Percentiles rank a stretch among this genome's conserved stretches.
These are phyloP conservation scores for Typhlichthys subterraneus DNA, from an alignment of 2,797 vertebrate species.

Conservation along the genomic window DNA sequence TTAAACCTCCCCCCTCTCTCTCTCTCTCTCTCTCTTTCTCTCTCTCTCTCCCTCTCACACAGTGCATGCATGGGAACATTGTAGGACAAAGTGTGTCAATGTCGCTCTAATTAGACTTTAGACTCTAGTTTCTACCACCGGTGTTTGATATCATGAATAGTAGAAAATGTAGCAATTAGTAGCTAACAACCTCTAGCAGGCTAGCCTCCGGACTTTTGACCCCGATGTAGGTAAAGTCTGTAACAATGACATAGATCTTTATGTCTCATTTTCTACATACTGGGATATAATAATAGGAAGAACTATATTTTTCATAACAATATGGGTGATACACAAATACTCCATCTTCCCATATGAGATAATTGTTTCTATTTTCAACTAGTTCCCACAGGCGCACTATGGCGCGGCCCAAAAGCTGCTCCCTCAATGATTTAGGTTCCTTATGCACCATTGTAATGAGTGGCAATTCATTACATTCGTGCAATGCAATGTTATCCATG, in stretches of 20 bases:
- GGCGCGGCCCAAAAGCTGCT: constrained; percentile 36
- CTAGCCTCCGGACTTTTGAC: constrained; percentile 49
- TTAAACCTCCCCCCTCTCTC: not conserved
- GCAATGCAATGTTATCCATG: constrained; percentile 30
- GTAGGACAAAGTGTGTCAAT: constrained; percentile 67
- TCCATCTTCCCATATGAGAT: not conserved
- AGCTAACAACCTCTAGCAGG: constrained; percentile 65
- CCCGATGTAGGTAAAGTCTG: not conserved
- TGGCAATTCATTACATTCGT: constrained; percentile 35
- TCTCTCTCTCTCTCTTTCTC: too few species aligned
- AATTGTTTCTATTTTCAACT: constrained; percentile 2
- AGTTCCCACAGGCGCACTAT: constrained; percentile 8
- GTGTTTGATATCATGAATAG: constrained; percentile 75
- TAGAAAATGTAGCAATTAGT: constrained; percentile 78
- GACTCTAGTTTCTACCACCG: constrained; percentile 59
- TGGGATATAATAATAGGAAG: too few species aligned
- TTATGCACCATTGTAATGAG: constrained; percentile 49
- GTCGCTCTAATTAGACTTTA: constrained; percentile 67
- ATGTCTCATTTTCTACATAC: too few species aligned
- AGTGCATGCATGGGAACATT: constrained; percentile 65
- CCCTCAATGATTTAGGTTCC: constrained; percentile 43
- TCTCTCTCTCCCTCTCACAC: not conserved
- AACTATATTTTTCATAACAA: not conserved
- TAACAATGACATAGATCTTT: too few species aligned
- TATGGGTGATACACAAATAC: constrained; percentile 10